phyloP scores from a whole-genome alignment of 2,113 vertebrate species.

The Ammodramus savannarum region DNA sequence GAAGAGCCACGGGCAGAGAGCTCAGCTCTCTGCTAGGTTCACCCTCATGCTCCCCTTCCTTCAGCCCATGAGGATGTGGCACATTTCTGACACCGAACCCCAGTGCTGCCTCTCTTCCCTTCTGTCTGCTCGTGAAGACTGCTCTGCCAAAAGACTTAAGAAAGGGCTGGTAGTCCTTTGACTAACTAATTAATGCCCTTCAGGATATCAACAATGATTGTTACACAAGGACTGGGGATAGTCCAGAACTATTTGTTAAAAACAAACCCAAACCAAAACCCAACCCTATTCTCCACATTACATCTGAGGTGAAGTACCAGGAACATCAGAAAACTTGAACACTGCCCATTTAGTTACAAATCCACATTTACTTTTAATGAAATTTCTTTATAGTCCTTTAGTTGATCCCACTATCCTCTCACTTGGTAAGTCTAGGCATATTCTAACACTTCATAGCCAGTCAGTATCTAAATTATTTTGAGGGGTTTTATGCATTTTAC shows the following conservation, averaged over 20 bases:
- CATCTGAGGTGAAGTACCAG: neutral
- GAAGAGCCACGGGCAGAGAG: rapidly evolving
- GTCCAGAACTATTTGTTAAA: neutral
- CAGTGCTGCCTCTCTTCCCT: neutral
- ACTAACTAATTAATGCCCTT: neutral
- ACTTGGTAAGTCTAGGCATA: neutral
- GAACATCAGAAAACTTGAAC: neutral
- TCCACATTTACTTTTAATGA: neutral
- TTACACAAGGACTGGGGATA: neutral
- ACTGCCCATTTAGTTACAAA: neutral
- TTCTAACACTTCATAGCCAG: neutral
- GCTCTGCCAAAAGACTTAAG: neutral
- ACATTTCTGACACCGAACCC: neutral
- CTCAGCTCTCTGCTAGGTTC: neutral
- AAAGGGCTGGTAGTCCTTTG: neutral
- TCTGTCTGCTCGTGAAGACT: neutral
- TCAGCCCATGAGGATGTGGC: rapidly evolving
- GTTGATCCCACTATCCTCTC: neutral
- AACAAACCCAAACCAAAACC: neutral
- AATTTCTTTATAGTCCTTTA: neutral
- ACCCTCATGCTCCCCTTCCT: rapidly evolving
- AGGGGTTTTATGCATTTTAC: neutral
- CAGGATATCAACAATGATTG: neutral
- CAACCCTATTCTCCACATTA: neutral
- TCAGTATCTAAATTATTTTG: neutral